Conservation (phyloP, 2,888 invertebrate species). For the Esperia sulphurella region DNA sequence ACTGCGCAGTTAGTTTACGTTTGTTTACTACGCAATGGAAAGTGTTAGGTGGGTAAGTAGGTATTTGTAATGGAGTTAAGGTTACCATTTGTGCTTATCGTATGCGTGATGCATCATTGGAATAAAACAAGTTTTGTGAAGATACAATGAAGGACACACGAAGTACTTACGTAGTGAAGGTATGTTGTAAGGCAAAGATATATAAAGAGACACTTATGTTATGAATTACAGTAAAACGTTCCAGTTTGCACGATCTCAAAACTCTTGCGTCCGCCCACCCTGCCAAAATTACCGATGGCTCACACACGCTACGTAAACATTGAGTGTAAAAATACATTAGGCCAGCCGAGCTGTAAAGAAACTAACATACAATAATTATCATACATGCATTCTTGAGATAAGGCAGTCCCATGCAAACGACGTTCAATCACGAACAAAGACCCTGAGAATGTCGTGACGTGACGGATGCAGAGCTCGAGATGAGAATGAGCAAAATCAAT, state of each 20-base stretch:
- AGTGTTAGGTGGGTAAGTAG: slow-evolving; percentile 16
- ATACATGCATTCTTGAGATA: slow-evolving; percentile 62
- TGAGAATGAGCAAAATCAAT: slow-evolving; percentile 31
- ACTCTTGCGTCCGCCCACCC: slow-evolving; percentile 1
- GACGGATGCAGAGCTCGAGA: slow-evolving; percentile 25
- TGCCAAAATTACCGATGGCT: slow-evolving; percentile 9
- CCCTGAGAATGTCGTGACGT: slow-evolving; percentile 35
- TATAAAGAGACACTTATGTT: neutral
- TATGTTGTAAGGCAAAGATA: neutral
- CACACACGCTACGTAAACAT: slow-evolving; percentile 8
- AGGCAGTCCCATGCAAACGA: slow-evolving; percentile 42
- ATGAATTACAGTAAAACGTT: neutral
- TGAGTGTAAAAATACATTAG: slow-evolving; percentile 19
- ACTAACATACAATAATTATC: slow-evolving; percentile 41
- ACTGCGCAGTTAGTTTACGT: slow-evolving; percentile 17
- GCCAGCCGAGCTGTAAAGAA: slow-evolving; percentile 23
- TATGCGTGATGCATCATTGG: neutral
- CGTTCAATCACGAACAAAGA: slow-evolving; percentile 52
- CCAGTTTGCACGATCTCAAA: neutral
- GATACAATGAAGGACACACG: neutral
- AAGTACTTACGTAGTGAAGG: neutral
- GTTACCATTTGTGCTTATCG: neutral
- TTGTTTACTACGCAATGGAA: slow-evolving; percentile 21
- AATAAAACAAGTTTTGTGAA: neutral
- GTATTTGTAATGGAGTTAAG: slow-evolving; percentile 13